Conservation (phyloP, 2,113 vertebrate species). For the Donacobius atricapilla region DNA sequence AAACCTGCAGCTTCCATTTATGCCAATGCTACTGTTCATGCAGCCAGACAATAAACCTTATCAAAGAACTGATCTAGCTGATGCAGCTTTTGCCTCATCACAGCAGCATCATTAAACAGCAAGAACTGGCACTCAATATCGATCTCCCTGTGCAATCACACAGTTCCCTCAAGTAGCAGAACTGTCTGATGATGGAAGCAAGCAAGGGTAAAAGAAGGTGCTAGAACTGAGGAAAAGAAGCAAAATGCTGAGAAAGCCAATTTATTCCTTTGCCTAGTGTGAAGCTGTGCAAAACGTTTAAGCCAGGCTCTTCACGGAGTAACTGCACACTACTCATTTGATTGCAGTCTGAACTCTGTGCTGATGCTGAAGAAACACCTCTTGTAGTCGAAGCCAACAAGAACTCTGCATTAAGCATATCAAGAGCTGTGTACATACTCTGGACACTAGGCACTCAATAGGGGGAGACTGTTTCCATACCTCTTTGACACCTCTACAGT, state of each 20-base stretch:
- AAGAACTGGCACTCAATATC: not conserved
- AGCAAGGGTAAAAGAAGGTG: not conserved
- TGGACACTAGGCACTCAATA: not conserved
- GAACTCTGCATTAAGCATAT: not conserved
- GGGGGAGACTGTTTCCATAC: not conserved
- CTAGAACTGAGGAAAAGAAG: not conserved
- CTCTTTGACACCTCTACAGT: not conserved
- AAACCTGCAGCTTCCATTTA: not conserved
- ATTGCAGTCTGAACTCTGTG: not conserved
- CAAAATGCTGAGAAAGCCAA: not conserved
- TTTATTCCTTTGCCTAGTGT: not conserved
- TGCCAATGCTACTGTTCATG: not conserved
- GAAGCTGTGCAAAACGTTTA: not conserved
- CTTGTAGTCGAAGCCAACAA: not conserved
- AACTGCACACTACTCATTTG: not conserved
- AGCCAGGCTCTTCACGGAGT: not conserved
- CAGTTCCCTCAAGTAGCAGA: not conserved
- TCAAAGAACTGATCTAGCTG: constrained; percentile 12
- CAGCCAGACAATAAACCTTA: not conserved
- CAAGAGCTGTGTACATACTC: not conserved
- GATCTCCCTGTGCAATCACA: not conserved
- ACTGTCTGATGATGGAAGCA: not conserved
- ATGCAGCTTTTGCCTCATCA: not conserved
- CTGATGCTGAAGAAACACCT: not conserved
- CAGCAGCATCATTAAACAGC: not conserved